These are phyloP conservation scores for Phaedon cochleariae DNA, from an alignment of 2,888 invertebrate genomes.

Conservation along the genomic window DNA sequence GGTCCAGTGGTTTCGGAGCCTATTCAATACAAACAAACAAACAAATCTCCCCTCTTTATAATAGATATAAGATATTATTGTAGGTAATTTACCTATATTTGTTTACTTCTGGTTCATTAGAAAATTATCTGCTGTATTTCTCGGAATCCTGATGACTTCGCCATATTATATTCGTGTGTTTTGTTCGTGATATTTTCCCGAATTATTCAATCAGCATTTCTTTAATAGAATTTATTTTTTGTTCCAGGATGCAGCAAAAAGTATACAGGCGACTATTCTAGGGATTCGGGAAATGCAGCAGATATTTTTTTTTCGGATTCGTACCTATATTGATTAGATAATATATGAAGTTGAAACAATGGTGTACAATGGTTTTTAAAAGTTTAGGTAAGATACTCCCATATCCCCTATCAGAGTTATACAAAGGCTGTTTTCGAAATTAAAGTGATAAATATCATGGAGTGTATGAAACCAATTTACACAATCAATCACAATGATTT, in stretches of 20 bases:
- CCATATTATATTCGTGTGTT: background rate
- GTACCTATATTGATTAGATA: background rate
- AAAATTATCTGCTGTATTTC: slow-evolving; percentile 9
- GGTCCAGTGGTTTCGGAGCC: too few species aligned
- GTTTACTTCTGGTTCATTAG: background rate
- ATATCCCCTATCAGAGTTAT: too few species aligned
- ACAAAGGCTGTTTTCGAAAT: too few species aligned
- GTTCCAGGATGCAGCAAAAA: slow-evolving; percentile 12
- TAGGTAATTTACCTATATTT: too few species aligned
- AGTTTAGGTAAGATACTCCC: too few species aligned
- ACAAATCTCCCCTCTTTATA: too few species aligned
- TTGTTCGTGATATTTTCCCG: background rate
- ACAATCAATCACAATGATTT: too few species aligned
- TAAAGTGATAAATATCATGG: too few species aligned
- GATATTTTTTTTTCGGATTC: background rate
- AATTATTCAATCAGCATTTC: background rate
- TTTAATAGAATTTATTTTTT: slow-evolving; percentile 1
- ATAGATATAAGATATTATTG: too few species aligned
- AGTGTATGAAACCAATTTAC: too few species aligned
- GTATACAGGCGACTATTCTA: background rate
- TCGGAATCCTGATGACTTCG: background rate
- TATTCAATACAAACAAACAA: too few species aligned
- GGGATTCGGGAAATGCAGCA: background rate
- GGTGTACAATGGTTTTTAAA: too few species aligned
- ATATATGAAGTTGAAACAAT: background rate